phyloP scores from a whole-genome alignment of 2,797 vertebrate species.

The Epinephelus coioides region DNA sequence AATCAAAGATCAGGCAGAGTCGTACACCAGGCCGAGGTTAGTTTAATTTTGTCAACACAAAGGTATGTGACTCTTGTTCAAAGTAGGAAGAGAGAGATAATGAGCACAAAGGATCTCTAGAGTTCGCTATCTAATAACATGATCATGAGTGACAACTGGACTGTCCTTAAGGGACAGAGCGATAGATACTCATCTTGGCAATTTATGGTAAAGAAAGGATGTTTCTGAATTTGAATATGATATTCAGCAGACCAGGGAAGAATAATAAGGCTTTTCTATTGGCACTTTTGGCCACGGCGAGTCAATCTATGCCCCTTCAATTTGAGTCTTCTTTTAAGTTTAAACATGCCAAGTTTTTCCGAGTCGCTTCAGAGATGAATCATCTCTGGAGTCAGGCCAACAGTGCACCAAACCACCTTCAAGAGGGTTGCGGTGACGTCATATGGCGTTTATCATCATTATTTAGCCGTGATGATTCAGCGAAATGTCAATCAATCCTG shows the following conservation, averaged over 20 bases:
- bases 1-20: constrained; percentile 55
- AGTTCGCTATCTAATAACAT: constrained; percentile 57
- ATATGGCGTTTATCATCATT: too few species aligned
- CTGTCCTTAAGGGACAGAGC: constrained; percentile 32
- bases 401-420: too few species aligned
- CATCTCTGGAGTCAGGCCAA: too few species aligned
- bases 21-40: constrained; percentile 27
- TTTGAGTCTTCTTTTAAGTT: too few species aligned
- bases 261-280: neutral
- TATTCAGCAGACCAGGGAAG: constrained; percentile 33
- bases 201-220: constrained; percentile 40
- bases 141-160: constrained; percentile 68
- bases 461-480: too few species aligned
- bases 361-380: too few species aligned
- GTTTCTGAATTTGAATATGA: constrained; percentile 39
- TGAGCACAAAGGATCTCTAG: constrained; percentile 43
- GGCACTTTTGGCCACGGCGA: too few species aligned
- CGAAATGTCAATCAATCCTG: too few species aligned
- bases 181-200: constrained; percentile 55
- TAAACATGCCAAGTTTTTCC: too few species aligned
- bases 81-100: constrained; percentile 48
- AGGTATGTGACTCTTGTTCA: constrained; percentile 57
- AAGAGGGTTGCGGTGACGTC: too few species aligned
- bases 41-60: constrained; percentile 61
- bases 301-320: too few species aligned